Evolutionary conservation across 53 echinoderm and acorn worm species (phyloP).

Genomic region (Actinopyga echinites): DNA sequence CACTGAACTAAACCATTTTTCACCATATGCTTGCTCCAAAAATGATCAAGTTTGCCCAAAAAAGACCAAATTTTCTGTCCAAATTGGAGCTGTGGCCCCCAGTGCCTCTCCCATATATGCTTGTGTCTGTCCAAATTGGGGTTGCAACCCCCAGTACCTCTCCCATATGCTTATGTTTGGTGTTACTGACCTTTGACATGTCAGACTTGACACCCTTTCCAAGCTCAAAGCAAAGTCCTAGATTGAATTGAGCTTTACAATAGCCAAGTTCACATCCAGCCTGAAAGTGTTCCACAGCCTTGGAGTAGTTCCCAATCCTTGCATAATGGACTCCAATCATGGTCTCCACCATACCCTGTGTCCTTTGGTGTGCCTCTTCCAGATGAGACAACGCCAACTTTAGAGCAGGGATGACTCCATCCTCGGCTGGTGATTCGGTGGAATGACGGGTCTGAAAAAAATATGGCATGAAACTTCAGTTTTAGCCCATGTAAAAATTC

Average conservation of each 20-base stretch:
- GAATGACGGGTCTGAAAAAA: too few species aligned
- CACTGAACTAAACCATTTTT: too few species aligned
- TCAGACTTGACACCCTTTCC: constrained; percentile 75
- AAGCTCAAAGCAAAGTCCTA: constrained; percentile 80
- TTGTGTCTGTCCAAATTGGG: too few species aligned
- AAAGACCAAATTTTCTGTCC: too few species aligned
- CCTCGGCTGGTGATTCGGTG: background rate
- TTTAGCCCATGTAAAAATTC: too few species aligned
- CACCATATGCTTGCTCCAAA: too few species aligned
- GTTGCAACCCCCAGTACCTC: too few species aligned
- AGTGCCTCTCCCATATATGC: too few species aligned
- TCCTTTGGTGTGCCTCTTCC: background rate
- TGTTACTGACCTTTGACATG: constrained; percentile 51
- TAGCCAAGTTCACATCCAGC: constrained; percentile 63
- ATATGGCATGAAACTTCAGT: too few species aligned
- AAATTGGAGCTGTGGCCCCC: too few species aligned
- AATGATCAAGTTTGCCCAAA: too few species aligned
- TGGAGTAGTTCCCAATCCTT: constrained; percentile 54
- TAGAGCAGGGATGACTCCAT: background rate
- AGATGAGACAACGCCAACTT: background rate
- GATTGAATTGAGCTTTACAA: constrained; percentile 79
- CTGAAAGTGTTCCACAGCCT: constrained; percentile 71
- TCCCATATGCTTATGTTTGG: background rate
- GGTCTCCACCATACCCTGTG: constrained; percentile 64
- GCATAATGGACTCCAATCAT: constrained; percentile 65